Evolutionary conservation across 2,797 vertebrate species (phyloP), one percentile per base, ranked within the genome.

Genomic region (Phataginus tetradactyla): DNA sequence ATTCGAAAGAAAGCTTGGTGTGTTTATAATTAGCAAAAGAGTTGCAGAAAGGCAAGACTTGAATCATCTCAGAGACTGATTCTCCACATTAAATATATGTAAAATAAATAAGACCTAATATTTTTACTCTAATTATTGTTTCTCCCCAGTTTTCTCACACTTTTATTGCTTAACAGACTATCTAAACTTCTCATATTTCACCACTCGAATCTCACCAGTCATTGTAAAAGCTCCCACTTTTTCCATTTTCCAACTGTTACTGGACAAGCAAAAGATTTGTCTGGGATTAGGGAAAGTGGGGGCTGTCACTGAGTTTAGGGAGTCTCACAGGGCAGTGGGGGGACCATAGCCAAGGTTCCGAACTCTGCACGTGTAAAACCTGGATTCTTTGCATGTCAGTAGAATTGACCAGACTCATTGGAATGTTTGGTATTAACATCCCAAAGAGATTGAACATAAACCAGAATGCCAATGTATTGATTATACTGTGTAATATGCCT

Each of bases 11-110:
- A 91, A 55, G 21, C 1, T 49, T 72, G 10, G 14, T 64, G 17
- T 75, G 66, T 80, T 93, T 95, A 66, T 55, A 79, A 88, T 77
- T n/a, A 59, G n/a, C 12, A 79, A 88, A 91, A 77, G 8, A 45
- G 25, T 42, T 90, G 7, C 45, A 84, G 71, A 92, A 81, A 45
- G 27, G 20, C 15, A 75, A 93, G 20, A 25, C 13, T 23, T n/a
- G 59, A 84, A 18, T 37, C 37, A 85, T 90, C 53, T 90, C 79
- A 84, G 63, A 79, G 53, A 74, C 29, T 27, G 8, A 90, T 74
- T 74, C 51, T 94, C 25, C 21, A 14, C 8, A 79, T 95, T 87
- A 79, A 86, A 63, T 68, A 57, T 68, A 53, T 37, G 3, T 74
- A 69, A 71, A 77, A 37, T 68, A 91, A 59, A 78, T 25, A 63